Evolutionary conservation across 2,797 vertebrate species (phyloP), one percentile per base, ranked within the genome.

Genomic region (Acipenser transmontanus): DNA sequence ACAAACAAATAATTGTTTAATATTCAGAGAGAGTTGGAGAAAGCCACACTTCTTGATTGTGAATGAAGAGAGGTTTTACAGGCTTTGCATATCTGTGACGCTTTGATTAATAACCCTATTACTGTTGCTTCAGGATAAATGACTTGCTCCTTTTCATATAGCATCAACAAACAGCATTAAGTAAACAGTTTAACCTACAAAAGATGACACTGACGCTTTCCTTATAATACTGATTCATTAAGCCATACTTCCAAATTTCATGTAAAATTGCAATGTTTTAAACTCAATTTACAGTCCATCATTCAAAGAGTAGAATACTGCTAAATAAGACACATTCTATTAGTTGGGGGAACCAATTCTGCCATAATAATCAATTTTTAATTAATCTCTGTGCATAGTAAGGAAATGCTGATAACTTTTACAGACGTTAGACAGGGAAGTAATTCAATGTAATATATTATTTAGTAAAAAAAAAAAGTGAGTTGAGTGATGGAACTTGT

Each of bases 91-190:
- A 52, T 62, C 47, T 48, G 49, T 13, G 63, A 54, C 57, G 54
- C 8, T 34, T n/a, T 68, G 67, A 68, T 64, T 34, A 62, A 68
- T 68, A 11, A 20, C 2, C 54, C 63, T 50, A 69, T 69, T 61
- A 65, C n/a, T 13, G 56, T n/a, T 47, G 49, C 52, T 51, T 64
- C 56, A 20, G 17, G 47, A 48, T 49, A 7, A 49, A 52, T 8
- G 47, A 54, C 14, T 10, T 7, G 11, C 14, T 7, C 12, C 54
- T 57, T n/a, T 57, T 57, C 54, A 57, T 13, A 57, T 13, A n/a
- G 54, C 54, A 7, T 57, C 9, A 7, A 11, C 12, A n/a, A 57
- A 11, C 54, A 11, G 6, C 14, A 57, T n/a, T 13, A 57, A 57
- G 12, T n/a, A 57, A 13, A 57, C 54, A 7, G 34, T 34, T 34